Base-by-base conservation (phyloP, 2,888 invertebrate species). In the Ypsolopha scabrella region DNA sequence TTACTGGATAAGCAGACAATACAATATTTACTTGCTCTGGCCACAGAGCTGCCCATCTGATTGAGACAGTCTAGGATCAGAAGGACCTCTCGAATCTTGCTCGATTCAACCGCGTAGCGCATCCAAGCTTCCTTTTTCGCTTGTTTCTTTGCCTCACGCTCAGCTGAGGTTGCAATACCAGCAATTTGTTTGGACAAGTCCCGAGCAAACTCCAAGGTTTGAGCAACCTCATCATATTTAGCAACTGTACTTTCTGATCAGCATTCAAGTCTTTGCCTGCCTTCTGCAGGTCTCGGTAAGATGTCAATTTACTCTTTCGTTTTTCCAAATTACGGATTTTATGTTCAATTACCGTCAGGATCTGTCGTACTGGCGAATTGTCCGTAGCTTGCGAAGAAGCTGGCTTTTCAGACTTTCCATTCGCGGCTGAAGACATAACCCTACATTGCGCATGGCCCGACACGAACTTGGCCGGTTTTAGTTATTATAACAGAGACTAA, bases 241-340 rank as follows among this genome's bases (percentile, higher is more conserved):
- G 93, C 92, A 55, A 97, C 93, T 33, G 97, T 65, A 91, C 91
- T 79, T 93, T 92, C 80, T 97, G 97, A 70, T 97, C 97, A 52
- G 69, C 87, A 68, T 95, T 94, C 60, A 98, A 86, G 67, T 93
- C 93, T 80, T 93, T 94, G 44, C 97, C 97, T 67, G 92, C 89
- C 62, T 92, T 92, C 77, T 94, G 93, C 65, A 94, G 89, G 65
- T 94, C 93, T 62, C 91, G 90, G 72, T 96, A 96, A 36, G 92
- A 91, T 82, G 97, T 96, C 67, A 97, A 86, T 85, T 94, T 96
- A 55, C 90, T 90, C 97, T 97, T 98, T 75, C 97, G 90, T 88
- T 98, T 98, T 83, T 98, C 97, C 88, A 98, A 90, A 89, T 97
- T 97, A 65, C 97, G 92, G 78, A 97, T 96, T 91, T 97, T 97